Conservation (phyloP, 2,888 invertebrate genomes). For the Dicyrtoma fusca region DNA sequence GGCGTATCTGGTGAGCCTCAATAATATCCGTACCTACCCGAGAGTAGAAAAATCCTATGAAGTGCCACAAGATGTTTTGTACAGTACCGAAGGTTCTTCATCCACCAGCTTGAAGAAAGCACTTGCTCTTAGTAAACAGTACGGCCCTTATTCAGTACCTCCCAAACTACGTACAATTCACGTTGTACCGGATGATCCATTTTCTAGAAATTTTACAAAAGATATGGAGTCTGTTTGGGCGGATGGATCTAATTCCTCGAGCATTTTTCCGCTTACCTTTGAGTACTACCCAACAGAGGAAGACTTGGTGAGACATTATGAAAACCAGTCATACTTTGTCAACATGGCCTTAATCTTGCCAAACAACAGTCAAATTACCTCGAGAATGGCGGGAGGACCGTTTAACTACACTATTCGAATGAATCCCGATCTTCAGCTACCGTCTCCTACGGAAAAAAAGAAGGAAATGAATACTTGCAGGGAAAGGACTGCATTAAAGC, state of each 20-base stretch:
- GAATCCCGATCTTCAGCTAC: slow-evolving; percentile 71
- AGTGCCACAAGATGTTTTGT: slow-evolving; percentile 64
- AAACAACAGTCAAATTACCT: too few species aligned
- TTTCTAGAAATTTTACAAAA: slow-evolving; percentile 42
- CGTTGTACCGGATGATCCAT: slow-evolving; percentile 56
- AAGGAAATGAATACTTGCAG: slow-evolving; percentile 48
- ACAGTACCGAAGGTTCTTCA: too few species aligned
- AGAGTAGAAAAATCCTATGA: slow-evolving; percentile 69
- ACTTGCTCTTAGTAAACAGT: slow-evolving; percentile 4
- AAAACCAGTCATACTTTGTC: slow-evolving; percentile 64
- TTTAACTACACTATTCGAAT: slow-evolving; percentile 73
- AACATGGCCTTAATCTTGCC: slow-evolving; percentile 73
- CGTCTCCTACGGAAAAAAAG: slow-evolving; percentile 65
- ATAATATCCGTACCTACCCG: slow-evolving; percentile 63
- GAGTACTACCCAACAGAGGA: slow-evolving; percentile 69
- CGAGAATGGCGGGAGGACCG: slow-evolving; percentile 37
- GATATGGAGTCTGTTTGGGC: slow-evolving; percentile 61
- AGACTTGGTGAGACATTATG: slow-evolving; percentile 71
- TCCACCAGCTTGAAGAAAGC: not conserved
- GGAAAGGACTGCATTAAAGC: not conserved
- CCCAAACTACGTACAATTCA: slow-evolving; percentile 41
- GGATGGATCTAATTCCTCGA: slow-evolving; percentile 63
- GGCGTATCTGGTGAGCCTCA: slow-evolving; percentile 43
- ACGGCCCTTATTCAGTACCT: not conserved
- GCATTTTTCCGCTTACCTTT: slow-evolving; percentile 68